Evolutionary conservation across 2,113 vertebrate genomes (phyloP).

Genomic region (Cyprinus carpio): DNA sequence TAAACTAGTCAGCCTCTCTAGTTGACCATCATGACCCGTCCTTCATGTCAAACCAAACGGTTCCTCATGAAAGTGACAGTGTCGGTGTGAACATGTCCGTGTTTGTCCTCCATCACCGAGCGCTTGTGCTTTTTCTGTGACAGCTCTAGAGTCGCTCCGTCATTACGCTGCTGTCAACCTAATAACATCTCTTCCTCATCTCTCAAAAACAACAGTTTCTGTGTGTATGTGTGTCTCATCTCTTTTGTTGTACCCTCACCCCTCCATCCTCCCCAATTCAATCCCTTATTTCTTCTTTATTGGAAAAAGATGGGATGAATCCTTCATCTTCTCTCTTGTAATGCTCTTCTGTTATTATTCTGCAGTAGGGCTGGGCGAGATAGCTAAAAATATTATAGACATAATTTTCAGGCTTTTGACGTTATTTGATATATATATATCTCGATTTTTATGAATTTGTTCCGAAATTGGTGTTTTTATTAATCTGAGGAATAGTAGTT

Average conservation of each 20-base stretch:
- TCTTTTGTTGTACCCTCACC: slow-evolving; percentile 36
- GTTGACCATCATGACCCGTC: slow-evolving; percentile 66
- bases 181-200: slow-evolving; percentile 50
- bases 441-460: too few species aligned
- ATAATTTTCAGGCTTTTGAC: neutral
- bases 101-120: slow-evolving; percentile 35
- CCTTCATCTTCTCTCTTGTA: slow-evolving; percentile 73
- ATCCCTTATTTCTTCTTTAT: slow-evolving; percentile 76
- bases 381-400: slow-evolving; percentile 20
- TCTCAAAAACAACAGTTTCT: slow-evolving; percentile 41
- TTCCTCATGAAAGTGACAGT: slow-evolving; percentile 51
- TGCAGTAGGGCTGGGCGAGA: slow-evolving; percentile 2
- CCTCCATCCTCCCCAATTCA: slow-evolving; percentile 56
- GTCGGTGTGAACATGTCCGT: slow-evolving; percentile 48
- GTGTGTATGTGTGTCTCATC: slow-evolving; percentile 41
- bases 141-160: slow-evolving; percentile 48
- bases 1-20: slow-evolving; percentile 64
- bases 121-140: slow-evolving; percentile 42
- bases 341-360: slow-evolving; percentile 56
- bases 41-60: slow-evolving; percentile 59
- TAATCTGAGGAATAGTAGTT: neutral
- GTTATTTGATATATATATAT: neutral
- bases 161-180: slow-evolving; percentile 44
- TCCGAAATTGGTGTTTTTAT: neutral
- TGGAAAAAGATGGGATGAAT: slow-evolving; percentile 77